These are phyloP conservation scores for Manis javanica DNA, from an alignment of 2,797 vertebrate genomes.

Conservation along the genomic window DNA sequence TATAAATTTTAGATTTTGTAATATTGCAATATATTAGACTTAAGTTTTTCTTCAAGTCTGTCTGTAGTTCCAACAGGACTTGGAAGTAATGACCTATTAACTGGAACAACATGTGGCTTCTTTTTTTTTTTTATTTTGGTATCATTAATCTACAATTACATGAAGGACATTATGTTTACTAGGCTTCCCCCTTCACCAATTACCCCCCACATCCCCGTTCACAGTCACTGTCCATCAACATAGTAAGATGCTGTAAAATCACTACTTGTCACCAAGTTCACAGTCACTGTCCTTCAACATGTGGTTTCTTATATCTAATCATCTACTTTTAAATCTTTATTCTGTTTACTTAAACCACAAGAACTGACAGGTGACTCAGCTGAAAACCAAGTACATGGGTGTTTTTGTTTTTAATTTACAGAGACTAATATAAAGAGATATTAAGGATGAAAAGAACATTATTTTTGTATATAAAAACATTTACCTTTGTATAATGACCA, in stretches of 20 bases:
- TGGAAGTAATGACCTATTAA: background rate
- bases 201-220: no score
- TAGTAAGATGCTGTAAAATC: no score
- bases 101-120: background rate
- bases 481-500: background rate
- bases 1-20: background rate
- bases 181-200: no score
- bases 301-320: background rate
- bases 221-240: no score
- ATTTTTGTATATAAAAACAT: background rate
- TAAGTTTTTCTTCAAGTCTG: background rate
- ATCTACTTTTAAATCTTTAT: background rate
- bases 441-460: background rate
- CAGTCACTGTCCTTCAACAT: background rate
- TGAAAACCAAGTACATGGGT: background rate
- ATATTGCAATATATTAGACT: background rate
- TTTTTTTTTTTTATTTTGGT: background rate
- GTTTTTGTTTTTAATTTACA: background rate
- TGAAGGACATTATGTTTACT: no score
- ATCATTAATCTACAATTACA: no score
- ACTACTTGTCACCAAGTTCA: no score
- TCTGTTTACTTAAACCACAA: background rate
- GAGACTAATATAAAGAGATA: background rate
- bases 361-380: background rate
- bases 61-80: background rate